These are phyloP conservation scores for Actinopyga echinites DNA, from an alignment of 53 echinoderm and acorn worm genomes.

Conservation along the genomic window DNA sequence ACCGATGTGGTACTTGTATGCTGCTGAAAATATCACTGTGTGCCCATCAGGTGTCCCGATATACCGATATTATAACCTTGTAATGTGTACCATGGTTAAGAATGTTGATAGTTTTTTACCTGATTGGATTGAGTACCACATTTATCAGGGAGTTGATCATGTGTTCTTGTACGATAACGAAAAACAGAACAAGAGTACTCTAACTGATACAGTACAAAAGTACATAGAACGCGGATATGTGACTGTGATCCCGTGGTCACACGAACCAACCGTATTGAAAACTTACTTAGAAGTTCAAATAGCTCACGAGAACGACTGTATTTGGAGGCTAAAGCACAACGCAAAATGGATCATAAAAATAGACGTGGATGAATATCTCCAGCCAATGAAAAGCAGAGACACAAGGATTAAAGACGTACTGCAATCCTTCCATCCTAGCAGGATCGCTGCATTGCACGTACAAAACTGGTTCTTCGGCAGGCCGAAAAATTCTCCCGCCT, in stretches of 20 bases:
- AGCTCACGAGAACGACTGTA: conserved; percentile 87
- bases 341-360: conserved; percentile 82
- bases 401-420: conserved; percentile 67
- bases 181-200: conserved; percentile 41
- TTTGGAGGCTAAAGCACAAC: conserved; percentile 74
- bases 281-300: conserved; percentile 84
- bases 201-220: conserved; percentile 49
- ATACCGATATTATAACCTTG: conserved; percentile 47
- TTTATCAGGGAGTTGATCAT: conserved; percentile 70
- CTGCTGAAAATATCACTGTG: conserved; percentile 65
- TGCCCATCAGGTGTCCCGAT: conserved; percentile 49
- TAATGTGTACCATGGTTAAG: conserved; percentile 82
- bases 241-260: conserved; percentile 77
- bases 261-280: conserved; percentile 55
- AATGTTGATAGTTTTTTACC: conserved; percentile 65
- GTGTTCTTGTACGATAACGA: conserved; percentile 84
- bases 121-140: conserved; percentile 73
- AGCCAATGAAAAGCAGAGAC: conserved; percentile 70
- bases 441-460: conserved; percentile 56
- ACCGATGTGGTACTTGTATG: conserved; percentile 37
- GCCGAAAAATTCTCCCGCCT: conserved; percentile 40
- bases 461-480: conserved; percentile 93
- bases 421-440: conserved; percentile 41
- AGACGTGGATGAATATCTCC: conserved; percentile 87
- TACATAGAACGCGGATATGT: conserved; percentile 67